A percentile compares a stretch with the other conserved stretches of the same genome.
phyloP scores from a whole-genome alignment of 2,113 vertebrate genomes.

The Cheilinus undulatus region DNA sequence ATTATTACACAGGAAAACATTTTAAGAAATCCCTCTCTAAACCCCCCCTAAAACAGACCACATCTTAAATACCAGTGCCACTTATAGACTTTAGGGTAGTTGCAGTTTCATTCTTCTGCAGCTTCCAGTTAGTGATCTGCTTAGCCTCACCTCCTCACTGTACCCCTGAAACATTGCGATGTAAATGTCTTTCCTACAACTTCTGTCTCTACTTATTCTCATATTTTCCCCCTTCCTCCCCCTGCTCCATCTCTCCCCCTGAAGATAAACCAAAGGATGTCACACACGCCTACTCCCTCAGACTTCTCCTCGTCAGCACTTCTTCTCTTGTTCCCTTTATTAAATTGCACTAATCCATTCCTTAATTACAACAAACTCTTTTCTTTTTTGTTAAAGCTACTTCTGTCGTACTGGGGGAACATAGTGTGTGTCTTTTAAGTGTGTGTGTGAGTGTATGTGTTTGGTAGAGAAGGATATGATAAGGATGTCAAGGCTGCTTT shows the following conservation, averaged over 20 bases:
- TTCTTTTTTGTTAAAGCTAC: slow-evolving; percentile 29
- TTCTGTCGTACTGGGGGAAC: slow-evolving; percentile 52
- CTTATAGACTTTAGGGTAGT: no score
- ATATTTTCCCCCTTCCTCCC: background rate
- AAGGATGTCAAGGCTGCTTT: slow-evolving; percentile 63
- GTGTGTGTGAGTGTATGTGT: slow-evolving; percentile 47
- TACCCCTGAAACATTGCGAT: slow-evolving; percentile 14
- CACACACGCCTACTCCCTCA: slow-evolving; percentile 38
- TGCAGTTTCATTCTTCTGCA: background rate
- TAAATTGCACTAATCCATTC: slow-evolving; percentile 90
- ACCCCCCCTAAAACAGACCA: no score
- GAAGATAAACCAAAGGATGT: slow-evolving; percentile 80
- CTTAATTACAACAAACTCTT: slow-evolving; percentile 52
- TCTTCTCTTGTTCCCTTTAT: slow-evolving; percentile 58
- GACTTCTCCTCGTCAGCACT: slow-evolving; percentile 37
- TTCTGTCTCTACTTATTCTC: slow-evolving; percentile 1
- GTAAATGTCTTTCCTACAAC: slow-evolving; percentile 12
- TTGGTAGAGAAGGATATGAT: slow-evolving; percentile 60
- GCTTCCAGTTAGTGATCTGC: background rate
- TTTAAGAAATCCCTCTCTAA: no score
- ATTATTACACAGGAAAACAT: no score
- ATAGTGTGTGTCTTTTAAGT: slow-evolving; percentile 41
- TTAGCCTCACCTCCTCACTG: slow-evolving; percentile 23
- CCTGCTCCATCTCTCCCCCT: background rate
- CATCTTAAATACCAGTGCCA: no score